Base-by-base conservation (phyloP, 2,113 vertebrate species). In the Macaca nemestrina region DNA sequence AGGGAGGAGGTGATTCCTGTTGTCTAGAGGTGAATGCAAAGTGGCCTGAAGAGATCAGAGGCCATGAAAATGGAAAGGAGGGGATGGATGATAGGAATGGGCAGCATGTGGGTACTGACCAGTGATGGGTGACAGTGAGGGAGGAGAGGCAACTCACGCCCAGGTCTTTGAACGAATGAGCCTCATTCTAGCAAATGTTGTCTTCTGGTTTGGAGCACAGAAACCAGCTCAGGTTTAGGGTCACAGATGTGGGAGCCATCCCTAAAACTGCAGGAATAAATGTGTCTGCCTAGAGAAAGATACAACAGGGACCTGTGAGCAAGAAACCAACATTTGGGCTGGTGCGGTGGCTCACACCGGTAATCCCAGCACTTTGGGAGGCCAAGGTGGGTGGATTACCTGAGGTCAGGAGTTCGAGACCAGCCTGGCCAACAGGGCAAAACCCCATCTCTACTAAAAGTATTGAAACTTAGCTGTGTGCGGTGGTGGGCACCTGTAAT, bases 271-370 rank as follows among this genome's bases (percentile, higher is more conserved):
- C 27, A 40, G 52, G 52, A 48, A 32, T 13, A 35, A 50, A 6
- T 50, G 27, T 7, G 3, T 38, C 48, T 23, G 8, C 76, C 35
- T 30, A 32, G 6, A 76, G 40, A 79, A 38, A 14, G 32, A 17
- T 35, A 3, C 18, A 48, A 67, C 0, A 7, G 88, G 55, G n/a
- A 35, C 5, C 45, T 9, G 4, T 2, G 8, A 82, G 30, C 18
- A 20, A 75, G 70, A 52, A 30, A 4, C 35, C 43, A 17, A 16
- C 3, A 2, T 6, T 3, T 18, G 18, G 59, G 59, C 59, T 25
- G 12, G 59, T 1, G 4, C 0, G 4, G 25, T 61, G 25, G 59
- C 25, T 61, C 4, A 5, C 59, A 5, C 59, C 10, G 12, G 10
- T 27, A 12, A 27, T 61, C 59, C 59, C 59, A 61, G 59, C 59